Base-by-base conservation (phyloP, 2,888 invertebrate genomes). In the Tolmerus cingulatus region DNA sequence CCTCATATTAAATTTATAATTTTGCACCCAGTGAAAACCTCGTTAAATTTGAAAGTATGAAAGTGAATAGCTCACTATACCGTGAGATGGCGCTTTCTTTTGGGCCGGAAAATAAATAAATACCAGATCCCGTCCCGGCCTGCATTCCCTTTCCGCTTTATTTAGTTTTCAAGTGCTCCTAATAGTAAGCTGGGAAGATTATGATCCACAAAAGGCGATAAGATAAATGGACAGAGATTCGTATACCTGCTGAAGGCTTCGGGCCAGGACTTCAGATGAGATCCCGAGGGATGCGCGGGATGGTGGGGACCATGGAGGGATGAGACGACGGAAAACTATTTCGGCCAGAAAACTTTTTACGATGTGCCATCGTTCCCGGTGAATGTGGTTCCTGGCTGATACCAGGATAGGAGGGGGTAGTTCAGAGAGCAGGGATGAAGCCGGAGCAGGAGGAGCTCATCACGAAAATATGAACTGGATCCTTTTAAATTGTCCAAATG, bases 1-100 rank as follows among this genome's bases (percentile, higher is more conserved):
- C 19, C 74, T 88, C 88, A 88, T 88, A 87, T 87, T 87, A 87
- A 88, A 88, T 88, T 84, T 88, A 88, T 87, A 87, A 88, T 88
- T 77, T 87, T 87, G 88, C 88, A 85, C 86, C 85, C 87, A 74
- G 87, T 87, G 87, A 88, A 88, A 85, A 88, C 85, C 81, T 78
- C 87, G 87, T 87, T 88, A 84, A 88, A 87, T 79, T 87, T 66
- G 79, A 78, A 87, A 87, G 87, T 87, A 88, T 85, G n/a, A 51
- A 51, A n/a, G 51, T 51, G 16, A 16, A 51, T 51, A 51, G 51
- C 34, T 34, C 34, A 34, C 34, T 51, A 51, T 51, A 51, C n/a
- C n/a, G 7, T 51, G n/a, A n/a, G 46, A 51, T 51, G 46, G 16
- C 46, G 46, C 16, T n/a, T 4, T n/a, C 5, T 14, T 51, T 51